Evolutionary conservation across 1,140 invertebrate genomes (phyloP), one percentile per base, ranked within the genome.

Genomic region (Euura saliciscinereae): DNA sequence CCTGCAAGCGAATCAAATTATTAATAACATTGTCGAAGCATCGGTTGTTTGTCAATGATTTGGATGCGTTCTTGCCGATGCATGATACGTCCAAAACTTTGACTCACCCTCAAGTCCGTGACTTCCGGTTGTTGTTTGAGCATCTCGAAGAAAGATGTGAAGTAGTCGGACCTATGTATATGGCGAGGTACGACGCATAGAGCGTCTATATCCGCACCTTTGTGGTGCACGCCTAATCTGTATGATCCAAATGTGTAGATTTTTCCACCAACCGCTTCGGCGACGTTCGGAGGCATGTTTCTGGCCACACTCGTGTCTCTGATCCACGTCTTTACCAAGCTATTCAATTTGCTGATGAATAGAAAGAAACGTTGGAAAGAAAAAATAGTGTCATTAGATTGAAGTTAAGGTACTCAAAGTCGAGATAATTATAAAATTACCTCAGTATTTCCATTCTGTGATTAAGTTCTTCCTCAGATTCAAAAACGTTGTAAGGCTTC

Each of bases 211-310:
- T 99, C 99, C 79, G 98, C 98, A 65, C 98, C 97, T 90, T 94
- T 93, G 79, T 96, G 97, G 86, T 99, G 97, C n/a, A 99, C 94
- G 72, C 94, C 94, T 76, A 95, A 87, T 75, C 94, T 90, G 80
- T 95, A 99, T 69, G 98, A 99, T 67, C 99, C 99, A 90, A 99
- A 99, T 44, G 99, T 99, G 81, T 98, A 99, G 73, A 99, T 97
- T 89, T 99, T 99, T 4, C 99, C 99, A 67, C 98, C 98, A 75
- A 98, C 92, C 81, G 92, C 92, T 74, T 96, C 94, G 6, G 95
- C 95, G 0, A 96, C 92, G 80, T 91, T 93, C 75, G 91, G 90
- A 5, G 97, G 96, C 92, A 98, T 95, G 83, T 96, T 97, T 85
- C 95, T 96, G 78, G 92, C 89, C 68, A 97, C 87, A 75, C 96